These are phyloP conservation scores for Cistogaster globosa DNA, from an alignment of 2,888 invertebrate genomes.

Conservation along the genomic window DNA sequence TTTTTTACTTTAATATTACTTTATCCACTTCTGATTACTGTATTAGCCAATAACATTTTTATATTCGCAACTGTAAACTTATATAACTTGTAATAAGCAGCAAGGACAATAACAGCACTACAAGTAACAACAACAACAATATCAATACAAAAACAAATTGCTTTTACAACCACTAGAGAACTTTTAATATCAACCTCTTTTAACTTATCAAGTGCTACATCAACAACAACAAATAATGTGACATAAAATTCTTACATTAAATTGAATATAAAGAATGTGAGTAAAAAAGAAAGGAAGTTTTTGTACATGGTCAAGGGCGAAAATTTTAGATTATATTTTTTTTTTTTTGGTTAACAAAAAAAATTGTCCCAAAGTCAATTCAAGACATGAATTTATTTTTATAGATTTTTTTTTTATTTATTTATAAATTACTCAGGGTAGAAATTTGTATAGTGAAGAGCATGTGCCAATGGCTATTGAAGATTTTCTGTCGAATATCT, in stretches of 20 bases:
- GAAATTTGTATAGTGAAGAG: too few relatives aligned
- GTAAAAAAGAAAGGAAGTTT: not conserved
- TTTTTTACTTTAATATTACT: too few relatives aligned
- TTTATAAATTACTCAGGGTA: too few relatives aligned
- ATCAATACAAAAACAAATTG: constrained; percentile 29
- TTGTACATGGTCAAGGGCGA: not conserved
- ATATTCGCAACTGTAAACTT: too few relatives aligned
- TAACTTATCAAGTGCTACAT: constrained; percentile 34
- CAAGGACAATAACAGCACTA: not conserved
- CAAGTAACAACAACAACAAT: not conserved
- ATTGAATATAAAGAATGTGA: not conserved
- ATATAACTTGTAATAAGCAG: not conserved
- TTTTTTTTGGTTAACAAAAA: too few relatives aligned
- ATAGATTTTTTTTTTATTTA: too few relatives aligned
- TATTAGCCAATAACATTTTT: too few relatives aligned
- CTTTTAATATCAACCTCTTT: constrained; percentile 52
- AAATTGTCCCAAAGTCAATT: too few relatives aligned
- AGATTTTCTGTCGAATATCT: too few relatives aligned
- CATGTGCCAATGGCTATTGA: too few relatives aligned
- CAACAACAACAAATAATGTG: constrained; percentile 21
- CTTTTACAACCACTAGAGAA: constrained; percentile 58
- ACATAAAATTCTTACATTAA: constrained; percentile 7
- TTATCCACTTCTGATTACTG: too few relatives aligned
- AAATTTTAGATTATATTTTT: not conserved
- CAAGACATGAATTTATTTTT: too few relatives aligned